Evolutionary conservation across 2,888 invertebrate genomes (phyloP).

Genomic region (Notocelia uddmanniana): DNA sequence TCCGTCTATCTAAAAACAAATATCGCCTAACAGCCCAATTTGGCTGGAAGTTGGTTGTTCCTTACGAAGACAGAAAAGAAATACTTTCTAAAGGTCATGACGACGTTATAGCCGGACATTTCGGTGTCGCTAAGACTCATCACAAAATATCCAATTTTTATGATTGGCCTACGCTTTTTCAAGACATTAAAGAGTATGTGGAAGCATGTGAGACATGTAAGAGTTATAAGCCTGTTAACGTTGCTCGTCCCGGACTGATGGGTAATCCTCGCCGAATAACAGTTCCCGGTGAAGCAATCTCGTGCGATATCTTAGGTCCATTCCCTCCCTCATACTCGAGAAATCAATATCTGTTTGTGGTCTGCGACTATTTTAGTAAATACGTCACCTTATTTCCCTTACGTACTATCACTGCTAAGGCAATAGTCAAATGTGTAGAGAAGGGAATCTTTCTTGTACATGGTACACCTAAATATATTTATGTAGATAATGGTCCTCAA

Average conservation of each 20-base stretch:
- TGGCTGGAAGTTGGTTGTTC: slow-evolving; percentile 1
- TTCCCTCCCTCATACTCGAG: neutral
- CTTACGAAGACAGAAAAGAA: neutral
- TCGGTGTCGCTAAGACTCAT: slow-evolving; percentile 6
- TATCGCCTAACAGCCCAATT: slow-evolving; percentile 10
- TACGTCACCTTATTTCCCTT: slow-evolving; percentile 2
- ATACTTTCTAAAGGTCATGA: neutral
- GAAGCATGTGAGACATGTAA: neutral
- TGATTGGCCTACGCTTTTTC: slow-evolving; percentile 8
- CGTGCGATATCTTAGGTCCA: no score
- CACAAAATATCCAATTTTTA: neutral
- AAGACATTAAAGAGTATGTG: neutral
- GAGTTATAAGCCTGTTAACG: slow-evolving; percentile 2
- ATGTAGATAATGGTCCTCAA: neutral
- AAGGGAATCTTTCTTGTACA: slow-evolving; percentile 4
- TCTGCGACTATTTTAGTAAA: slow-evolving; percentile 3
- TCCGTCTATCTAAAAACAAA: no score
- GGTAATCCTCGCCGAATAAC: neutral
- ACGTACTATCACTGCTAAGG: neutral
- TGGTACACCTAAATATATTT: neutral
- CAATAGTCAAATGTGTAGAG: neutral
- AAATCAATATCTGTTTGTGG: neutral
- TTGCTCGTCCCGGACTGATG: slow-evolving; percentile 3
- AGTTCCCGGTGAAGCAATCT: no score
- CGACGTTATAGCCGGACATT: neutral